phyloP scores from a whole-genome alignment of 1,140 invertebrate species.

The Coptotermes formosanus region DNA sequence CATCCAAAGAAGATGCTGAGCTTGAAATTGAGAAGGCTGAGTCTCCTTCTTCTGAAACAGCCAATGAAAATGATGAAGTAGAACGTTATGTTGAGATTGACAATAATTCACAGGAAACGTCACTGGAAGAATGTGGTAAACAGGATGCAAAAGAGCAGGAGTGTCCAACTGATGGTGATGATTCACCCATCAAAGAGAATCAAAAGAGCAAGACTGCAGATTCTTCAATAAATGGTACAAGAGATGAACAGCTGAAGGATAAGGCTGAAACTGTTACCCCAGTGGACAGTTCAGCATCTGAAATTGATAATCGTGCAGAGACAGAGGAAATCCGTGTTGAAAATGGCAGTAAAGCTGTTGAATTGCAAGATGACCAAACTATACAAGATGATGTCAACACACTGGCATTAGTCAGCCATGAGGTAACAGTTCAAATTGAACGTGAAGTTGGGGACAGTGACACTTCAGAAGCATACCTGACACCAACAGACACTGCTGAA shows the following conservation, averaged over 20 bases:
- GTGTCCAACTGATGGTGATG: not conserved
- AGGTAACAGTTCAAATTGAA: constrained; percentile 40
- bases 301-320: constrained; percentile 21
- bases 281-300: not conserved
- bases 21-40: constrained; percentile 28
- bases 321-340: not conserved
- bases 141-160: not conserved
- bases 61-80: not conserved
- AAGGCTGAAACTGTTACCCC: not conserved
- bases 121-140: not conserved
- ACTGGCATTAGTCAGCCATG: constrained; percentile 20
- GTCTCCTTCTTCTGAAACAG: not conserved
- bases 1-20: not conserved
- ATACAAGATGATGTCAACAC: not conserved
- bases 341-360: not conserved
- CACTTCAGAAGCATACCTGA: constrained; percentile 60
- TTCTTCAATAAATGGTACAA: too few relatives aligned
- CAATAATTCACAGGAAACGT: not conserved
- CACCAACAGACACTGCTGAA: constrained; percentile 53
- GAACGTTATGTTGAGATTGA: not conserved
- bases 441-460: constrained; percentile 51
- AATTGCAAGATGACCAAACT: constrained; percentile 15
- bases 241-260: not conserved
- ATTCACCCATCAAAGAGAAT: not conserved
- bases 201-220: not conserved